Base-by-base conservation (phyloP, 2,113 vertebrate species). In the Mobula birostris region DNA sequence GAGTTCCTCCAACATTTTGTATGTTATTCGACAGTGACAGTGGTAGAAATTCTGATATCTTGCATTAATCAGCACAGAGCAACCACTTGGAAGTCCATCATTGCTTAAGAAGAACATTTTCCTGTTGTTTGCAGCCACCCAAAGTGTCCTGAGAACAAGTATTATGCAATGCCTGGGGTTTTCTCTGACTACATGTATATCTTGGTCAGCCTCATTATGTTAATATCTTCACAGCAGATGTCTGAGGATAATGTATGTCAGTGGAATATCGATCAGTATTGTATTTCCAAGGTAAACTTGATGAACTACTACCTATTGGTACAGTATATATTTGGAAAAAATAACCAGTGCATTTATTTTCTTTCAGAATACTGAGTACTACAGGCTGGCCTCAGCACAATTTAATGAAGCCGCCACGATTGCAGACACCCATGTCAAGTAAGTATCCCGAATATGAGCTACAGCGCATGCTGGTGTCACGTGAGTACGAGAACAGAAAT, bases 341-440 rank as follows among this genome's bases (percentile, higher is more conserved):
- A 93, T 93, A 93, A 93, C 91, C n/a, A 56, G 21, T 93, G 91
- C 91, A 93, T 93, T 93, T 8, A 93, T 72, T 95, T 94, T 95
- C 74, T 96, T 95, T 92, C 96, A 99, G 99, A 99, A 98, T 56
- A 94, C 97, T 1, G 98, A 99, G 94, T 96, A 97, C 95, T 99
- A 98, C 96, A 97, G 97, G 95, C 95, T 98, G 96, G 97, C 97
- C 0, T 95, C 97, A 0, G 97, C 98, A 95, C 97, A 98, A 94
- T 99, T 98, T 96, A 96, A 97, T 77, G 96, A 98, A 95, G 97
- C 98, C 94, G 97, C 98, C 5, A 94, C 95, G 24, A 97, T 97
- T 95, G 97, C 98, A 5, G 98, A 98, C 95, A 95, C 96, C 91
- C 95, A 94, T 21, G 96, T 99, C 94, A 97, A 97, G 99, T 99